These are phyloP conservation scores for Heliconius charithonia DNA, from an alignment of 2,888 invertebrate genomes.

Conservation along the genomic window DNA sequence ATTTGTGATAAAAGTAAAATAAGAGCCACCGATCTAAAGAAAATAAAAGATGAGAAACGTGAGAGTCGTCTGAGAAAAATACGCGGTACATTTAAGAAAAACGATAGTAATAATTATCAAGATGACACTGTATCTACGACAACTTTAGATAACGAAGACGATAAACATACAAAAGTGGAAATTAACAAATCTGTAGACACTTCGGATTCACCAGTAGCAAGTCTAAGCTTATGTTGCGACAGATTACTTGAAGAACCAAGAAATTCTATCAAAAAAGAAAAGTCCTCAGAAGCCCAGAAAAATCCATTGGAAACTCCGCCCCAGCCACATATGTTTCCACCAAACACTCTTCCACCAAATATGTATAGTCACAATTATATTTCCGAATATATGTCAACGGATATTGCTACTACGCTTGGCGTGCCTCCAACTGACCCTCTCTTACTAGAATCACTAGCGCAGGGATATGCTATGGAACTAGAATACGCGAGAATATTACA, in stretches of 20 bases:
- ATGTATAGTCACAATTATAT: slow-evolving; percentile 60
- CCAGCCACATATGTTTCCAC: slow-evolving; percentile 29
- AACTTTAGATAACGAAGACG: slow-evolving; percentile 67
- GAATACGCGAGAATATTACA: slow-evolving; percentile 88
- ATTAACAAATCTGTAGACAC: slow-evolving; percentile 36
- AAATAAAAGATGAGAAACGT: slow-evolving; percentile 63
- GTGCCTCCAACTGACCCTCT: slow-evolving; percentile 77
- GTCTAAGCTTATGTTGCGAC: slow-evolving; percentile 71
- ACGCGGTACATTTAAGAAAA: slow-evolving; percentile 72
- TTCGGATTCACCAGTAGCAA: slow-evolving; percentile 69
- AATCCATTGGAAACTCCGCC: slow-evolving; percentile 44
- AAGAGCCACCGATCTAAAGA: slow-evolving; percentile 59
- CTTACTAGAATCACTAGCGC: slow-evolving; percentile 78
- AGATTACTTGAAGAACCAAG: slow-evolving; percentile 65
- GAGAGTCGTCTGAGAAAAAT: slow-evolving; percentile 77
- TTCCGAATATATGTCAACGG: slow-evolving; percentile 72
- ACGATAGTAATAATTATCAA: slow-evolving; percentile 70
- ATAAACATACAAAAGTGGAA: slow-evolving; percentile 47
- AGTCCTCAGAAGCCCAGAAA: slow-evolving; percentile 43
- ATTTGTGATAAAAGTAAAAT: slow-evolving; percentile 44
- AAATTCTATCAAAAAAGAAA: slow-evolving; percentile 49
- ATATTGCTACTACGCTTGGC: slow-evolving; percentile 77
- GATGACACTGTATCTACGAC: slow-evolving; percentile 85
- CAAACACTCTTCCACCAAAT: slow-evolving; percentile 42
- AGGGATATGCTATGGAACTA: slow-evolving; percentile 86